Evolutionary conservation across 1,140 invertebrate genomes (phyloP).

Genomic region (Drosophila arawakana): DNA sequence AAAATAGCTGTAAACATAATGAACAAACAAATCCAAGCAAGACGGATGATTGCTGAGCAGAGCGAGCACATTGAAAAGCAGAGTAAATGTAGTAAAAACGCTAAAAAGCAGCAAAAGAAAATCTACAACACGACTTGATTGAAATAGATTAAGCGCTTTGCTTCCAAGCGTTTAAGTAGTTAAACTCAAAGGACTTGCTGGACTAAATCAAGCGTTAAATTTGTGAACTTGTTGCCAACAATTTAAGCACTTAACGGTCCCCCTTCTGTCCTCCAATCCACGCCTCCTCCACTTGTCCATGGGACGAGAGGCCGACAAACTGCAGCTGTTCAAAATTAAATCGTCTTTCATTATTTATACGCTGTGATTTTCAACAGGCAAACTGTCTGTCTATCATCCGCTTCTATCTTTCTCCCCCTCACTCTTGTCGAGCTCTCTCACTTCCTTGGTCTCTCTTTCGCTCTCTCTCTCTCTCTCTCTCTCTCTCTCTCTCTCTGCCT

Average conservation of each 20-base stretch:
- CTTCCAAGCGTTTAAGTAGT: constrained; percentile 13
- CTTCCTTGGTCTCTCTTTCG: neutral
- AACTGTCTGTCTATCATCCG: neutral
- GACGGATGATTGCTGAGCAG: constrained; percentile 6
- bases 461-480: neutral
- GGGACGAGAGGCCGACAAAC: constrained; percentile 18
- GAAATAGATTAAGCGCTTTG: neutral
- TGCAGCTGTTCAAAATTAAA: constrained; percentile 75
- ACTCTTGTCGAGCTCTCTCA: neutral
- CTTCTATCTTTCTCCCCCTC: neutral
- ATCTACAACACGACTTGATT: constrained; percentile 13
- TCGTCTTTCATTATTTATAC: constrained; percentile 79
- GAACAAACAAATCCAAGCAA: neutral
- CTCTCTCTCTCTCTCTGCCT: neutral
- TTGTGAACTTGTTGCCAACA: constrained; percentile 48
- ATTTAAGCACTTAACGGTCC: constrained; percentile 18
- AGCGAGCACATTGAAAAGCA: constrained; percentile 19
- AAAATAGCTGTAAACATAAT: constrained; percentile 19
- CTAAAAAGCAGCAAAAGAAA: neutral
- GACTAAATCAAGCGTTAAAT: constrained; percentile 66
- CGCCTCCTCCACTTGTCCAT: neutral
- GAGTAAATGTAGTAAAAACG: neutral
- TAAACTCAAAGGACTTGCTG: constrained; percentile 4
- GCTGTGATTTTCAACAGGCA: constrained; percentile 61
- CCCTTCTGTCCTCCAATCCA: neutral